A percentile compares a stretch with the other conserved stretches of the same genome.
phyloP scores from a whole-genome alignment of 1,140 invertebrate species.

The Drosophila baimaii region DNA sequence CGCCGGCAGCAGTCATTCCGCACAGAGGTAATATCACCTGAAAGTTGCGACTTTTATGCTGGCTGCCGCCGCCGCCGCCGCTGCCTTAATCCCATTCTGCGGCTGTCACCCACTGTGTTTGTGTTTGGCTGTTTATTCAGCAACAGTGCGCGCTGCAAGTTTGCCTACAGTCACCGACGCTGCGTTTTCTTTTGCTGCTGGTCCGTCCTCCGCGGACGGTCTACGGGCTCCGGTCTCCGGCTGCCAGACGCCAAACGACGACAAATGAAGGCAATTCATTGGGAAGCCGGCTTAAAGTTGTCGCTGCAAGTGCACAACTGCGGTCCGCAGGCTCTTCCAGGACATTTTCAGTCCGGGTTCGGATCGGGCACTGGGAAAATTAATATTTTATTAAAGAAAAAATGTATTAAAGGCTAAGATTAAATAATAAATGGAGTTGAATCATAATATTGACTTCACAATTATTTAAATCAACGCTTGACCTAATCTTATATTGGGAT shows the following conservation, averaged over 20 bases:
- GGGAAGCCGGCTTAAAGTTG: constrained; percentile 65
- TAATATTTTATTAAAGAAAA: not conserved
- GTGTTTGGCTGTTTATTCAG: constrained; percentile 66
- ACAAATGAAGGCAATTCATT: constrained; percentile 79
- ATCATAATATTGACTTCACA: too few relatives aligned
- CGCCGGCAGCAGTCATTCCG: constrained; percentile 10
- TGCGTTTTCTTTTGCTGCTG: constrained; percentile 17
- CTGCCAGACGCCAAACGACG: constrained; percentile 58
- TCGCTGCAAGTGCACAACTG: constrained; percentile 69
- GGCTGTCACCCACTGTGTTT: constrained; percentile 33
- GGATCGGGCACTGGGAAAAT: constrained; percentile 11
- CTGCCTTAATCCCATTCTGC: constrained; percentile 23
- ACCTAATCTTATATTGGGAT: too few relatives aligned
- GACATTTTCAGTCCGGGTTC: not conserved
- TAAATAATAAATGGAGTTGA: too few relatives aligned
- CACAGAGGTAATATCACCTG: constrained; percentile 51
- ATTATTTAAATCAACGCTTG: too few relatives aligned
- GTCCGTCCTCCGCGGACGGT: not conserved
- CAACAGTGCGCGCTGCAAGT: constrained; percentile 66
- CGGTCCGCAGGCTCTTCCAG: constrained; percentile 19
- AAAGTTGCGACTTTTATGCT: constrained; percentile 52
- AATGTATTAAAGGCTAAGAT: not conserved
- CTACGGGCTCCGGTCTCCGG: constrained; percentile 6
- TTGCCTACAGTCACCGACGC: constrained; percentile 38
- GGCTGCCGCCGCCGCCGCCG: constrained; percentile 7